Base-by-base conservation (phyloP, 2,888 invertebrate genomes). In the Acronicta psi region DNA sequence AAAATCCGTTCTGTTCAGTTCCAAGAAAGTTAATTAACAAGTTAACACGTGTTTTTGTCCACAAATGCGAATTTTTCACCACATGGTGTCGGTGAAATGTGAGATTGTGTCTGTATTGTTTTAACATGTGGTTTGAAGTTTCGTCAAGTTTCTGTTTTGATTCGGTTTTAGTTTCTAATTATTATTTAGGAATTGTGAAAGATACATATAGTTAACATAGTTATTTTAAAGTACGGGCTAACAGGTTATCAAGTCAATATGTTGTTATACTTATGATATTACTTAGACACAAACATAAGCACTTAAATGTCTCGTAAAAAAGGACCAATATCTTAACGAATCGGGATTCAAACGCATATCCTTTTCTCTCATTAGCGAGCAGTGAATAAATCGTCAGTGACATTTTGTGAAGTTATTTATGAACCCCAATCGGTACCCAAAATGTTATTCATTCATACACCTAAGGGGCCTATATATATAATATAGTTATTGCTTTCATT, bases 21-120 rank as follows among this genome's bases (percentile, higher is more conserved):
- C 92, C 79, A 69, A 88, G 92, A 92, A 92, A 88, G 85, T 79
- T 85, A 85, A 90, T 92, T 92, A 89, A 85, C 92, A 86, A 86
- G 77, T 92, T 91, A 83, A 87, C 93, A 92, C 92, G 74, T 88
- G 86, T 88, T 91, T 92, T 92, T 91, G 83, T 81, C 64, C 10
- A 23, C 25, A 44, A 65, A 64, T 47, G 81, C 75, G 69, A 79
- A 79, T 76, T 72, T 77, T 77, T 68, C 59, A 63, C 58, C 67
- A 73, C 52, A 43, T 76, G 75, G 43, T 53, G 57, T 23, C 38
- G 55, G 66, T 61, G 74, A 61, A 76, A 74, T 69, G 36, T 44
- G 78, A 77, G 57, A 66, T 47, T 49, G 9, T 54, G 45, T 47
- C 40, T 46, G 52, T 46, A 36, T 69, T 51, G 36, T 37, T 41